A percentile compares a stretch with the other conserved stretches of the same genome.
Conservation (phyloP, 2,888 invertebrate genomes). For the Drosophila mimetica region DNA sequence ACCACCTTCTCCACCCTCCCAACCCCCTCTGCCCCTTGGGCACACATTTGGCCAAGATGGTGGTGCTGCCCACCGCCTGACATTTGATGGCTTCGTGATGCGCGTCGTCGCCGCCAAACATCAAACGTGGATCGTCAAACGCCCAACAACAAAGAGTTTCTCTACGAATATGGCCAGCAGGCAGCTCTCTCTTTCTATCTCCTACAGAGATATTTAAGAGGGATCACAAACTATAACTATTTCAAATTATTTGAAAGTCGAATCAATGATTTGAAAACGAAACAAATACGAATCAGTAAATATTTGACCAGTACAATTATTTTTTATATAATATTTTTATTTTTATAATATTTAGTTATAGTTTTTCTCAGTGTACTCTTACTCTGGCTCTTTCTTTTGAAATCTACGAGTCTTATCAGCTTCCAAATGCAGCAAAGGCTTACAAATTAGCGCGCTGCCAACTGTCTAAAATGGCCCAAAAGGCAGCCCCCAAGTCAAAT, state of each 20-base stretch:
- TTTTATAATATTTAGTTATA: too few species aligned
- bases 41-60: slow-evolving; percentile 18
- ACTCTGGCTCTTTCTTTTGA: slow-evolving; percentile 26
- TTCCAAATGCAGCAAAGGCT: slow-evolving; percentile 71
- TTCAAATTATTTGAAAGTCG: too few species aligned
- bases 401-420: slow-evolving; percentile 69
- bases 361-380: background rate
- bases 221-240: background rate
- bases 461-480: slow-evolving; percentile 73
- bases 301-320: too few species aligned
- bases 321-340: too few species aligned
- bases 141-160: slow-evolving; percentile 73
- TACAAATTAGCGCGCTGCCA: slow-evolving; percentile 79
- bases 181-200: slow-evolving; percentile 27
- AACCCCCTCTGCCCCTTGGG: slow-evolving; percentile 26
- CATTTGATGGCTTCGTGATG: slow-evolving; percentile 78
- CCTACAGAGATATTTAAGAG: background rate
- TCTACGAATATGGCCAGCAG: slow-evolving; percentile 70
- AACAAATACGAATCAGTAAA: too few species aligned
- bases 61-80: slow-evolving; percentile 56
- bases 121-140: slow-evolving; percentile 73
- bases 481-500: slow-evolving; percentile 76
- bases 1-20: slow-evolving; percentile 13
- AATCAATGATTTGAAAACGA: too few species aligned
- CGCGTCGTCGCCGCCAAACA: slow-evolving; percentile 60